Evolutionary conservation across 2,113 vertebrate genomes (phyloP), one percentile per base, ranked within the genome.

Genomic region (Puntigrus tetrazona): DNA sequence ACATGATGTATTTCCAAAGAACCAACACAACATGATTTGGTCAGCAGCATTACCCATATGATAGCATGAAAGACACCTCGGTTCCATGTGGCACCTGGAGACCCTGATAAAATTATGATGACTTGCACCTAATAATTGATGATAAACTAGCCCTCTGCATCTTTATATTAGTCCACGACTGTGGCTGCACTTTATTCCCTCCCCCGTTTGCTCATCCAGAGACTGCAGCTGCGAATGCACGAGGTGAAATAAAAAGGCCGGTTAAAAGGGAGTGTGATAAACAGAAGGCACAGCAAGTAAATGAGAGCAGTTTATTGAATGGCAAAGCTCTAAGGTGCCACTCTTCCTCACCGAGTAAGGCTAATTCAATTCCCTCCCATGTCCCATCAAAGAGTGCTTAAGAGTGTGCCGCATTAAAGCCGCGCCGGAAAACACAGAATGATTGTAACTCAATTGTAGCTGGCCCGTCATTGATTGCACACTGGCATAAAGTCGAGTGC

Each of bases 361-460:
- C 82, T 92, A 92, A 94, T 93, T 92, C 74, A 92, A 90, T 92
- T 90, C 85, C 59, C 65, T 81, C 63, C 83, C n/a, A 81, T 77
- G 85, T 88, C 90, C 91, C 84, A 87, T 89, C 86, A 87, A 89
- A 90, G 82, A 78, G 85, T 85, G 78, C 89, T 91, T 91, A 87
- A 90, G 85, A 90, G 84, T 50, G 80, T 86, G 91, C 78, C 82
- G 89, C 89, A 93, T 93, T 91, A 91, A 91, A 92, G 91, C 81
- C 59, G 16, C 80, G 89, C 90, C 47, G 88, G 91, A 93, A 93
- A 91, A 91, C 86, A 90, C 88, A 85, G 88, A 91, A 93, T 91
- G 90, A 93, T 88, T 91, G 87, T 90, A 93, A 91, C 88, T 93
- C 90, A 91, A 92, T 94, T 93, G 90, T 89, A 88, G 86, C 87